These are phyloP conservation scores for Propithecus perrieri DNA, from an alignment of 2,797 vertebrate genomes.

Conservation along the genomic window DNA sequence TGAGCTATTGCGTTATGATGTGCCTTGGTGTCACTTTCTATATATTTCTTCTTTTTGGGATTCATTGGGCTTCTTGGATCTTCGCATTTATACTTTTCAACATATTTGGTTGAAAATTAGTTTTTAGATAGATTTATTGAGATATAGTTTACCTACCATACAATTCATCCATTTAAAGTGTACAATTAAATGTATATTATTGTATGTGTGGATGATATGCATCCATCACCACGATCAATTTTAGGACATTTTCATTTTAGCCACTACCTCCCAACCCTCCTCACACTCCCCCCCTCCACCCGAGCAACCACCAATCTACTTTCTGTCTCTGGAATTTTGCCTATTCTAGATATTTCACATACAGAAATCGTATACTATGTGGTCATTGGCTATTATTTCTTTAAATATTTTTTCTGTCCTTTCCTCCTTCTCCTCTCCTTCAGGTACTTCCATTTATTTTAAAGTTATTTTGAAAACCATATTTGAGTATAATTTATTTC, in stretches of 20 bases:
- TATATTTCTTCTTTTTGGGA: not conserved
- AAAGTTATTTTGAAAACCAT: not conserved
- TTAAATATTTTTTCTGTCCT: not conserved
- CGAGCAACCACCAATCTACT: not conserved
- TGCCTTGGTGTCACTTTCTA: not conserved
- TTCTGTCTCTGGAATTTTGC: not conserved
- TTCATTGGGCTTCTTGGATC: not conserved
- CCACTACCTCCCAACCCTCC: not conserved
- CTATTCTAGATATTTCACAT: not conserved
- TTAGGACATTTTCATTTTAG: not conserved
- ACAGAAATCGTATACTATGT: not conserved
- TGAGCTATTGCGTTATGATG: not conserved
- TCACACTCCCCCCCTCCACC: too few species aligned
- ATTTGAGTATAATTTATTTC: constrained; percentile 14
- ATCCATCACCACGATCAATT: not conserved
- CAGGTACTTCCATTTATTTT: not conserved
- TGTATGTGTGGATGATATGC: not conserved
- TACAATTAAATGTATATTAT: not conserved
- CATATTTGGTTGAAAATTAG: not conserved
- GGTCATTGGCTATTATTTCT: not conserved
- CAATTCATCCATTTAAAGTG: not conserved
- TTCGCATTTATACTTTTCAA: constrained; percentile 32
- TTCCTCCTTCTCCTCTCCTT: not conserved
- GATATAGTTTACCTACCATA: not conserved
- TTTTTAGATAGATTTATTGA: constrained; percentile 21